Percentiles rank a stretch among this genome's conserved stretches.
Conservation (phyloP, 2,113 vertebrate genomes). For the Ailuropoda melanoleuca region DNA sequence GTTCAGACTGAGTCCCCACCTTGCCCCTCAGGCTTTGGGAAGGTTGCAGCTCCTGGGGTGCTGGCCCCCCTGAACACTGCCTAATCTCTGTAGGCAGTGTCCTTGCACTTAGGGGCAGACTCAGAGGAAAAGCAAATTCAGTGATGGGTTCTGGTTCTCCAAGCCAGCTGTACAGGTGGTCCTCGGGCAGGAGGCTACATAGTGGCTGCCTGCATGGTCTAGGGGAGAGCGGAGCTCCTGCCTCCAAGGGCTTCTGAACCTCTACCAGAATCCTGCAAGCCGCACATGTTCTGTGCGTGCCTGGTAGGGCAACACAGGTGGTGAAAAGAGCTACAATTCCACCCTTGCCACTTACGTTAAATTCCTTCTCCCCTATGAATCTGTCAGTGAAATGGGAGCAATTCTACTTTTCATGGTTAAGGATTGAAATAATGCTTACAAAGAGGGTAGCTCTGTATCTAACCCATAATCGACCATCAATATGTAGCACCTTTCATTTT, state of each 20-base stretch:
- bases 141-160: neutral
- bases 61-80: no score
- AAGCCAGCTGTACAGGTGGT: neutral
- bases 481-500: neutral
- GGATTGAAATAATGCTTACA: neutral
- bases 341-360: neutral
- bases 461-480: neutral
- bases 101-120: neutral
- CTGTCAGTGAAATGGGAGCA: neutral
- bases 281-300: rapidly evolving
- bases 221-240: no score
- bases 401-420: neutral
- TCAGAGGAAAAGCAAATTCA: neutral
- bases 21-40: neutral
- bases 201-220: neutral
- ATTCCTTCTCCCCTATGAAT: neutral
- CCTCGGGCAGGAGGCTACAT: neutral
- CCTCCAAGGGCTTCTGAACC: neutral
- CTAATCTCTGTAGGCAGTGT: neutral
- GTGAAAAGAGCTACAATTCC: neutral
- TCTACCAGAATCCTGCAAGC: no score
- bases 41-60: neutral
- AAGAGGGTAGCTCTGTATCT: neutral
- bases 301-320: rapidly evolving
- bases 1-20: neutral